Evolutionary conservation across 2,797 vertebrate species (phyloP).

Genomic region (Cynodonichthys magdalenae): DNA sequence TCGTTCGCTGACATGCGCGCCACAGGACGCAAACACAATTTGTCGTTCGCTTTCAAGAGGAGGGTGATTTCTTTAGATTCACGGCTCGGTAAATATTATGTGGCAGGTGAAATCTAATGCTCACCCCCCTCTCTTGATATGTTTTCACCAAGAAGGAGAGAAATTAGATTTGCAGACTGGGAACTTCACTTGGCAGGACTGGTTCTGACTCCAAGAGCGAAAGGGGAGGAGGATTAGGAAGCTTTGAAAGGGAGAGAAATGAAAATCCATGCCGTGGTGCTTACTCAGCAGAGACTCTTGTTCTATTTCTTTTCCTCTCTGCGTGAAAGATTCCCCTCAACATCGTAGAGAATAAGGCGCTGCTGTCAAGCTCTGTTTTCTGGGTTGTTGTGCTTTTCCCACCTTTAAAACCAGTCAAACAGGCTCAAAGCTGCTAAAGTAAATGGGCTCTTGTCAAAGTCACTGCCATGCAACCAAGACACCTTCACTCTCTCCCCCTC

Average conservation of each 20-base stretch:
- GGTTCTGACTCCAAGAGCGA: slow-evolving; percentile 30
- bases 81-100: slow-evolving; percentile 89
- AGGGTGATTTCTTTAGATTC: slow-evolving; percentile 92
- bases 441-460: slow-evolving; percentile 63
- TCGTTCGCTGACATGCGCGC: neutral
- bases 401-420: slow-evolving; percentile 39
- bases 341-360: slow-evolving; percentile 12
- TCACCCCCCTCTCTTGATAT: slow-evolving; percentile 74
- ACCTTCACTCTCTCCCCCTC: slow-evolving; percentile 40
- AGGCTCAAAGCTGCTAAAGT: slow-evolving; percentile 39
- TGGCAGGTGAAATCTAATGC: slow-evolving; percentile 95
- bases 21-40: slow-evolving; percentile 88
- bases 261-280: slow-evolving; percentile 85
- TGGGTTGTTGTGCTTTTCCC: neutral
- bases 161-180: slow-evolving; percentile 78
- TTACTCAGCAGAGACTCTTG: slow-evolving; percentile 82
- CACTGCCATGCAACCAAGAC: neutral
- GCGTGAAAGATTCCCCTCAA: slow-evolving; percentile 28
- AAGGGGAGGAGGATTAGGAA: slow-evolving; percentile 37
- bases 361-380: slow-evolving; percentile 22
- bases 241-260: slow-evolving; percentile 42
- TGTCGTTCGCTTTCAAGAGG: slow-evolving; percentile 92
- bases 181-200: slow-evolving; percentile 76
- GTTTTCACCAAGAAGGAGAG: slow-evolving; percentile 63
- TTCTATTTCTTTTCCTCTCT: slow-evolving; percentile 33